Conservation (phyloP, 2,797 vertebrate species). For the Notolabrus celidotus region DNA sequence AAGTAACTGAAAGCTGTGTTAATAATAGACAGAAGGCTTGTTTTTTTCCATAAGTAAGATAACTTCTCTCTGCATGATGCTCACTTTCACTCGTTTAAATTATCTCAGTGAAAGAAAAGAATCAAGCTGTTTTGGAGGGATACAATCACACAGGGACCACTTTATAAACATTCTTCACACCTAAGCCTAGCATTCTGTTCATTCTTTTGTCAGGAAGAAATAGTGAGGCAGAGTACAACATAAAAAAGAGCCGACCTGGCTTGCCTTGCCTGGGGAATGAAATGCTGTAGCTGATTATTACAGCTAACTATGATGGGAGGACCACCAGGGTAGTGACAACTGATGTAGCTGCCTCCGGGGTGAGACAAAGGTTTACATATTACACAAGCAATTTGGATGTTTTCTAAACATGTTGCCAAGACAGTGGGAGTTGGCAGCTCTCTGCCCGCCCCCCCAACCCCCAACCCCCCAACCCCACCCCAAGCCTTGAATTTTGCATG, state of each 20-base stretch:
- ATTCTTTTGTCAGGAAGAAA: slow-evolving; percentile 76
- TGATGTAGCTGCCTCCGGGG: slow-evolving; percentile 92
- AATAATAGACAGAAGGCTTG: slow-evolving; percentile 25
- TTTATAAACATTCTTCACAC: slow-evolving; percentile 70
- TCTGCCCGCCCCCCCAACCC: slow-evolving; percentile 9
- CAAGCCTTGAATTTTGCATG: slow-evolving; percentile 82
- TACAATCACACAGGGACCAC: slow-evolving; percentile 41
- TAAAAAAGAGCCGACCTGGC: slow-evolving; percentile 79
- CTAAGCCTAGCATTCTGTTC: slow-evolving; percentile 70
- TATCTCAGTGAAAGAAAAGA: slow-evolving; percentile 11
- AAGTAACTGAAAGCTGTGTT: slow-evolving; percentile 44
- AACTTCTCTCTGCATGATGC: slow-evolving; percentile 2
- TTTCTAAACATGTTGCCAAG: slow-evolving; percentile 99
- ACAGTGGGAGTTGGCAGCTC: slow-evolving; percentile 96
- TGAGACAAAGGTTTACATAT: slow-evolving; percentile 99
- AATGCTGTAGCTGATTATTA: slow-evolving; percentile 92
- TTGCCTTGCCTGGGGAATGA: slow-evolving; percentile 85
- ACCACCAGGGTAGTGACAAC: slow-evolving; percentile 98
- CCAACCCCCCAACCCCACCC: slow-evolving; percentile 16
- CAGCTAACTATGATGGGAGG: slow-evolving; percentile 90
- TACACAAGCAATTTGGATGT: slow-evolving; percentile 99
- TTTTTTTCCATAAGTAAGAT: slow-evolving; percentile 26
- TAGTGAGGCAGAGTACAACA: slow-evolving; percentile 59
- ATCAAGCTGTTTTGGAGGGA: slow-evolving; percentile 48
- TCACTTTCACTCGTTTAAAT: slow-evolving; percentile 1